Base-by-base conservation (phyloP, 2,113 vertebrate genomes). In the Lates calcarifer region DNA sequence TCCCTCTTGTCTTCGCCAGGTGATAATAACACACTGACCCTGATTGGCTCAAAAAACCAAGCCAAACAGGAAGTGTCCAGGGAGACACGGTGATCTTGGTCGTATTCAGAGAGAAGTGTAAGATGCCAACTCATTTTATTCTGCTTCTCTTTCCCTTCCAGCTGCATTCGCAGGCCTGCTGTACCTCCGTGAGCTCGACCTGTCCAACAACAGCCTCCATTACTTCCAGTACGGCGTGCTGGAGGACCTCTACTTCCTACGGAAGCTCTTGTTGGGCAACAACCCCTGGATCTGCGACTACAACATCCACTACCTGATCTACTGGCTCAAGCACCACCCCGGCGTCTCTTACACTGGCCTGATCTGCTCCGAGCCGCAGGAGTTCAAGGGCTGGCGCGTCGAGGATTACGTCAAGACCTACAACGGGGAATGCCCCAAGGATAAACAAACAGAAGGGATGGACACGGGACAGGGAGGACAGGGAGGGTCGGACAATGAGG, bases 221-320 rank as follows among this genome's bases (percentile, higher is more conserved):
- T 96, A 96, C 92, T 97, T 99, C 90, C 96, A 96, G 81, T 99
- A 99, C 24, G 96, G 97, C 2, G 96, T 99, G 7, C 86, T 99
- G 70, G 98, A 99, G 92, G 96, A 99, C 87, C 95, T 99, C 67
- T 99, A 99, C 91, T 99, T 97, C 93, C 94, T 99, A 85, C 96
- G 96, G 91, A 95, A 93, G 76, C 91, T 99, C 13, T 94, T 90
- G 76, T 94, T 99, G 62, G 95, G 91, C 81, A 95, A 96, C 22
- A 99, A 99, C 84, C 98, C 96, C 35, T 99, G 98, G 98, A 93
- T 95, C 90, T 99, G 98, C 65, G 98, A 99, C 91, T 99, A 99
- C 93, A 97, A 96, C 91, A 98, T 99, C 87, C 98, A 99, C 92
- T 99, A 99, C 90, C 94, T 99, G 92, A 96, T 97, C 93, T 99